Base-by-base conservation (phyloP, 2,113 vertebrate species). In the Tricholaema leucomelas region DNA sequence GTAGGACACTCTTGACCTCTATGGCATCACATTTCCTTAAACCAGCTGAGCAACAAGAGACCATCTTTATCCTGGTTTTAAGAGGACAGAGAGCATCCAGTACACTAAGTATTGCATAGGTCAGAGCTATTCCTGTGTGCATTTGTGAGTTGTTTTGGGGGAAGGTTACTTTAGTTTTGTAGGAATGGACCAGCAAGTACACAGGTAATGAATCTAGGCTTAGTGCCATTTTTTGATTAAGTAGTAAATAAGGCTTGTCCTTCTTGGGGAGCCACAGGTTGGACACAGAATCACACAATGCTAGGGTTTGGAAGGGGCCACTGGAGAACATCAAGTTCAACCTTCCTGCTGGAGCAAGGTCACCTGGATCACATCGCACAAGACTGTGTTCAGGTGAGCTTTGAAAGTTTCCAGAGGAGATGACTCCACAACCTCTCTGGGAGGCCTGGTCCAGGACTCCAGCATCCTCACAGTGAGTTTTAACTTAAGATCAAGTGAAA, bases 141-240 rank as follows among this genome's bases (percentile, higher is more conserved):
- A 12, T 64, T 88, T 91, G 36, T 25, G 9, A n/a, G 0, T 1
- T 12, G 59, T 78, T 66, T 5, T 0, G 1, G 17, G 12, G 5
- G 3, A 48, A 46, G 12, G 7, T 65, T 64, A 27, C 46, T 88
- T 61, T 54, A 3, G 2, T 27, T 73, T 78, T 61, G 50, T 2
- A 4, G 72, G 27, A 6, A 8, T 36, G 16, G 48, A 36, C 24
- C n/a, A 65, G 30, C 18, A 87, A 50, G 42, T 8, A 72, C 16
- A 28, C 17, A 42, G 18, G 54, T 81, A 70, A 71, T 3, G 3
- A 58, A 35, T 70, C 66, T 60, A 54, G 63, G 64, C 40, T 85
- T 79, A 36, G 11, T 58, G 55, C 33, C 59, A 35, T 54, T 90
- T 91, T 90, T 89, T 69, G 73, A 33, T 36, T 56, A 30, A 59